These are phyloP conservation scores for Psettodes erumei DNA, from an alignment of 2,113 vertebrate species.

Conservation along the genomic window DNA sequence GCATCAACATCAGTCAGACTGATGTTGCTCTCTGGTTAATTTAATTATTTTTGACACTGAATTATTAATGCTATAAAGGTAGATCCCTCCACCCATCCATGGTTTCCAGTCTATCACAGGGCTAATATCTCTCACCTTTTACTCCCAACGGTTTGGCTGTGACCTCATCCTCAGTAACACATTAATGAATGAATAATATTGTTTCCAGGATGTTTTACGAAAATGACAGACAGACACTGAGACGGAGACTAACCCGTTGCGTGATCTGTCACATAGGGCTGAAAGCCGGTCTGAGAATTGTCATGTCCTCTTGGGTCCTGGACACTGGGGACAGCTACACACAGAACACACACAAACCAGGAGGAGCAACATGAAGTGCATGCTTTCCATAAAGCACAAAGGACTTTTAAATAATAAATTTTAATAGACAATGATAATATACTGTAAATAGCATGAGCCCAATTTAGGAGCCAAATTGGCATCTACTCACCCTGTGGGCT, in stretches of 20 bases:
- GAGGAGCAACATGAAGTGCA: too few species aligned
- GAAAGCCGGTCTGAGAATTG: constrained; percentile 71
- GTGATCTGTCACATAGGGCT: constrained; percentile 74
- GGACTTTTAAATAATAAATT: too few species aligned
- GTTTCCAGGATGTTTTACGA: neutral
- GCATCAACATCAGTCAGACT: too few species aligned
- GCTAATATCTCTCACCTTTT: neutral
- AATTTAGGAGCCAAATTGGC: neutral
- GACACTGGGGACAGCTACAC: constrained; percentile 88
- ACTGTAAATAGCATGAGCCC: too few species aligned
- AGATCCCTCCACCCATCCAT: too few species aligned
- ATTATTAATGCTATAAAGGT: too few species aligned
- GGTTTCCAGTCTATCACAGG: too few species aligned
- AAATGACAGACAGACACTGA: neutral
- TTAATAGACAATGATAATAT: too few species aligned
- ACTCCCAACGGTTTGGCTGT: neutral
- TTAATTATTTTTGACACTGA: too few species aligned
- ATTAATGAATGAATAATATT: neutral
- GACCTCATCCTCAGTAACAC: neutral
- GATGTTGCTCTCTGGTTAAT: too few species aligned
- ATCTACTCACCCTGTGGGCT: constrained; percentile 86
- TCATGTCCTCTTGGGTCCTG: constrained; percentile 87
- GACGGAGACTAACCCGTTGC: constrained; percentile 54
- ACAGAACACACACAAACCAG: constrained; percentile 12
- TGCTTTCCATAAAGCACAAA: too few species aligned